These are phyloP conservation scores for Stylophora pistillata DNA, from an alignment of 64 coral and sea anemone genomes.

Conservation along the genomic window DNA sequence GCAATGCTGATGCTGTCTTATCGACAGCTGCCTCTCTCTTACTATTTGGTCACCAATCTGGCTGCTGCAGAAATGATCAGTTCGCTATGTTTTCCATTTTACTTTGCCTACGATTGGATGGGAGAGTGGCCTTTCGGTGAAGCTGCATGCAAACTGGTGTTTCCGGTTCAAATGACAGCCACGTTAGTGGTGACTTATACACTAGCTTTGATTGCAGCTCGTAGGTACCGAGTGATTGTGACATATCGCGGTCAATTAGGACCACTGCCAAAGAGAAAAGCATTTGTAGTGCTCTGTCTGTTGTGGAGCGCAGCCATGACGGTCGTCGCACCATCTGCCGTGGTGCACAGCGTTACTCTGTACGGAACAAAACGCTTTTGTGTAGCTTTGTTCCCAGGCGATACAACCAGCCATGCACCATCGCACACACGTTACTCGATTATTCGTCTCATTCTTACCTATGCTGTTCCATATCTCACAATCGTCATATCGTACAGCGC, in stretches of 20 bases:
- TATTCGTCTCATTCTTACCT: neutral
- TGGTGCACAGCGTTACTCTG: neutral
- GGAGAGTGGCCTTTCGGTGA: neutral
- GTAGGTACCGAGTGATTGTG: neutral
- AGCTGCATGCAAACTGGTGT: neutral
- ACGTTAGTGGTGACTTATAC: conserved; percentile 3
- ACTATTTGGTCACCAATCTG: conserved; percentile 16
- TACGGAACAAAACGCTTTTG: too few relatives aligned
- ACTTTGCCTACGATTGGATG: neutral
- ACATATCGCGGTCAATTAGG: neutral
- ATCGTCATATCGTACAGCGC: neutral
- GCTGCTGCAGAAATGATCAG: conserved; percentile 8
- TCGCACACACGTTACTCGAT: neutral
- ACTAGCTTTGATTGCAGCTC: neutral
- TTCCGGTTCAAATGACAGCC: neutral
- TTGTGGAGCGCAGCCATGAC: neutral
- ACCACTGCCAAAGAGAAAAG: neutral
- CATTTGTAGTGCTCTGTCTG: neutral
- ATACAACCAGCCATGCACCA: neutral
- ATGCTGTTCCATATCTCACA: neutral
- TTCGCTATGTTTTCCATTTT: neutral
- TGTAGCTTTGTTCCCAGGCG: neutral
- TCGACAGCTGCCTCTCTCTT: neutral
- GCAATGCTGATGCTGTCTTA: neutral
- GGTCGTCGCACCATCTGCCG: neutral